A percentile compares a stretch with the other conserved stretches of the same genome.
phyloP scores from a whole-genome alignment of 2,797 vertebrate genomes.

The Hypotaenidia okinawae region DNA sequence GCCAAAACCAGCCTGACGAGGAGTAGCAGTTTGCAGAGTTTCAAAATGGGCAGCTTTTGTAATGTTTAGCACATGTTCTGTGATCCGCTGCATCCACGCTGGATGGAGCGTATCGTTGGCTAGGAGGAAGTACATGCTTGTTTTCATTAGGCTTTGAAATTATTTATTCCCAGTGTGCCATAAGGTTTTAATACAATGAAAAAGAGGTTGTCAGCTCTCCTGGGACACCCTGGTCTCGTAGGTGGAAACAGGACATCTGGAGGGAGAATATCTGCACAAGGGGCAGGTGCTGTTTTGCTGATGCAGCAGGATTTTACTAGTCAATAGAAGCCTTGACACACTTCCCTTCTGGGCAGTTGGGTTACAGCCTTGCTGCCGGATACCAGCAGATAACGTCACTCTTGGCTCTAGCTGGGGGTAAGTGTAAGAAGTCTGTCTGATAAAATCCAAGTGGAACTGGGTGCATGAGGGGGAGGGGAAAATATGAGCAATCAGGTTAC shows the following conservation, averaged over 20 bases:
- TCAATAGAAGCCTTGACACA: slow-evolving; percentile 39
- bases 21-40: neutral
- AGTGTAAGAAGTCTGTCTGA: neutral
- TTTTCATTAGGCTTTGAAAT: slow-evolving; percentile 32
- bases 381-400: neutral
- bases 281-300: slow-evolving; percentile 56
- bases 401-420: neutral
- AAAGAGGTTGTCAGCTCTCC: slow-evolving; percentile 9
- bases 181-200: slow-evolving; percentile 6
- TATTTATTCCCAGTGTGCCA: neutral
- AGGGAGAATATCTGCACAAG: neutral
- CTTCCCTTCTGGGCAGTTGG: slow-evolving; percentile 16
- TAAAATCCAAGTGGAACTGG: neutral
- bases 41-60: neutral
- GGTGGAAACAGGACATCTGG: slow-evolving; percentile 34
- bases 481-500: neutral
- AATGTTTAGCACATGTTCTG: neutral
- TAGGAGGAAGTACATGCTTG: slow-evolving; percentile 20
- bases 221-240: neutral
- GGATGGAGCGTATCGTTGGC: neutral
- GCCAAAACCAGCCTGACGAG: neutral
- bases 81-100: rapidly evolving
- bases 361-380: neutral
- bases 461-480: neutral
- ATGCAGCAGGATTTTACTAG: slow-evolving; percentile 12